phyloP scores from a whole-genome alignment of 2,113 vertebrate species.

The Sturnus vulgaris region DNA sequence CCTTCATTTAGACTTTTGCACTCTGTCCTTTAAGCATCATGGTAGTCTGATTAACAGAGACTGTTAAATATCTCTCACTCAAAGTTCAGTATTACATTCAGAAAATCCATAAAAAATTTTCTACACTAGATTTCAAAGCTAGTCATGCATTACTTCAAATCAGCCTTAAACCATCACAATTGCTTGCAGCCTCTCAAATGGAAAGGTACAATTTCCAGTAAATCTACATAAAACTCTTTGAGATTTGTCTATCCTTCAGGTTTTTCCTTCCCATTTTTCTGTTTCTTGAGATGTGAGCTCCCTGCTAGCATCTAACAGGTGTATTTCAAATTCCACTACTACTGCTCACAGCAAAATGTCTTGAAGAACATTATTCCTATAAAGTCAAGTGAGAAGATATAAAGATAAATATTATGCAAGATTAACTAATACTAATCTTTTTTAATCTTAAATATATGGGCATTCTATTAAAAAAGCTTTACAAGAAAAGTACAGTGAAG shows the following conservation, averaged over 20 bases:
- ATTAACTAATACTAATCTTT: neutral
- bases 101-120: neutral
- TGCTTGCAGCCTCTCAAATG: neutral
- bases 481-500: neutral
- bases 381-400: neutral
- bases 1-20: neutral
- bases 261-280: neutral
- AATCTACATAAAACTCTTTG: neutral
- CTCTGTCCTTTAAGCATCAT: neutral
- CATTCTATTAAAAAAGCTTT: neutral
- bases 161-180: neutral
- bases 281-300: neutral
- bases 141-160: neutral
- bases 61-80: neutral
- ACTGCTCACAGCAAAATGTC: neutral
- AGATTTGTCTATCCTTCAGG: neutral
- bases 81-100: neutral
- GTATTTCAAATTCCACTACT: neutral
- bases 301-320: neutral
- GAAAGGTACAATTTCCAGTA: neutral
- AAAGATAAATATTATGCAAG: neutral
- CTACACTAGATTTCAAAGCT: neutral
- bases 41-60: neutral
- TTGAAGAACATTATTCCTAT: neutral
- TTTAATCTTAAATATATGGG: neutral